Evolutionary conservation across 2,113 vertebrate genomes (phyloP), one percentile per base, ranked within the genome.

Genomic region (Erpornis zantholeuca): DNA sequence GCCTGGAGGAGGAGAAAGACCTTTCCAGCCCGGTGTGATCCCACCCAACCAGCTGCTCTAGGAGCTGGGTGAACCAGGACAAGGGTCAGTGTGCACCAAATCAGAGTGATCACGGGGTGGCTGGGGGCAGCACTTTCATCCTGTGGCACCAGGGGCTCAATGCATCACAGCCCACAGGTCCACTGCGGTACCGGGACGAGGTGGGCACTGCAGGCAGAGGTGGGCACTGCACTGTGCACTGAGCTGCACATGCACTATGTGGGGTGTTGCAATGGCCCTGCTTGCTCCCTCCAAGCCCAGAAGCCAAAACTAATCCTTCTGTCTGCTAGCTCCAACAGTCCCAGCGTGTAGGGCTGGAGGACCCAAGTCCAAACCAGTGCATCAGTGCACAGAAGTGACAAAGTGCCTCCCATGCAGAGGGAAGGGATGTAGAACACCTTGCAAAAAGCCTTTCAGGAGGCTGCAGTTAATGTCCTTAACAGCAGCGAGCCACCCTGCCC

Each of bases 141-240:
- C 50, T 9, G 21, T 3, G 2, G 50, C 57, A 23, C 38, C 1
- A 1, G 29, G 40, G 29, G 25, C 18, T 63, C 1, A 21, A 25
- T 36, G 14, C 33, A 1, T 8, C 25, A 8, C 15, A 38, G 79
- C 42, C 45, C 11, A 5, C 19, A 5, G 16, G 12, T 22, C 45
- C 6, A 0, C 6, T 7, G 0, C 3, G 15, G 7, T 3, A 1
- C 25, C 0, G 0, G 35, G 44, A 40, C 1, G 0, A 7, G 45
- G 54, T 7, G 47, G 82, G 42, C 49, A 42, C 42, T 7, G 40
- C 54, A 28, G 53, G 33, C 25, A 49, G 27, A 14, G 59, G 17
- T 23, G 52, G 52, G 59, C 78, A 38, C 38, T 31, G 69, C 4
- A 19, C 78, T n/a, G 49, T 6, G 33, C 57, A 25, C 2, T 7